These are phyloP conservation scores for Archaeoteleia sp. DNA, from an alignment of 2,888 invertebrate genomes.

Conservation along the genomic window DNA sequence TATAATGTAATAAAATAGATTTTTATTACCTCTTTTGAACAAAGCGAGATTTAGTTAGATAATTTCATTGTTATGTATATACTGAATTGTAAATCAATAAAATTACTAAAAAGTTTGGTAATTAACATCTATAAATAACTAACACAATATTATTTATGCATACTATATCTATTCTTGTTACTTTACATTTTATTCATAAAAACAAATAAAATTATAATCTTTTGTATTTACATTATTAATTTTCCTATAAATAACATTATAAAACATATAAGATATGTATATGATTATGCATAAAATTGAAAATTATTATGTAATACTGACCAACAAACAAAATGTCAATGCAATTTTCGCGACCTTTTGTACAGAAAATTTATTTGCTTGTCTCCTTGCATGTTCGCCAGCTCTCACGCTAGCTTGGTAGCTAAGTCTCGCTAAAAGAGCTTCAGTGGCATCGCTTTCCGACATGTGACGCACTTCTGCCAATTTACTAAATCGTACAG, in stretches of 20 bases:
- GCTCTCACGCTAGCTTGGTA: constrained; percentile 93
- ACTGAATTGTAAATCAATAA: no score
- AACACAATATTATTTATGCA: no score
- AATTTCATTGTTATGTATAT: no score
- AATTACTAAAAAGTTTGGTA: no score
- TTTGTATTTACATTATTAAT: no score
- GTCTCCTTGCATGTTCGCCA: constrained; percentile 84
- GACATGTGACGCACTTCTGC: constrained; percentile 94
- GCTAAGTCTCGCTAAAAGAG: constrained; percentile 92
- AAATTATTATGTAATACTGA: constrained; percentile 78
- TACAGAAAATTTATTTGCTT: constrained; percentile 86
- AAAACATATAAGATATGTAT: background rate
- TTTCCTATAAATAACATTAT: background rate
- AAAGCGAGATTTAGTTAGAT: no score
- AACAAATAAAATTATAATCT: no score
- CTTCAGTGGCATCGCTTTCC: constrained; percentile 93
- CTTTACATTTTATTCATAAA: no score
- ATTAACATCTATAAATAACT: no score
- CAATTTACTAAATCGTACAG: constrained; percentile 93
- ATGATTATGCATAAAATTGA: background rate
- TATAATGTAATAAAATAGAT: no score
- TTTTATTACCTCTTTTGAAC: no score
- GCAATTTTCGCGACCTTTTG: constrained; percentile 88
- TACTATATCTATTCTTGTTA: no score
- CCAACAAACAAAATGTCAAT: constrained; percentile 89